These are phyloP conservation scores for Liparis tanakae DNA, from an alignment of 2,797 vertebrate genomes.

Conservation along the genomic window DNA sequence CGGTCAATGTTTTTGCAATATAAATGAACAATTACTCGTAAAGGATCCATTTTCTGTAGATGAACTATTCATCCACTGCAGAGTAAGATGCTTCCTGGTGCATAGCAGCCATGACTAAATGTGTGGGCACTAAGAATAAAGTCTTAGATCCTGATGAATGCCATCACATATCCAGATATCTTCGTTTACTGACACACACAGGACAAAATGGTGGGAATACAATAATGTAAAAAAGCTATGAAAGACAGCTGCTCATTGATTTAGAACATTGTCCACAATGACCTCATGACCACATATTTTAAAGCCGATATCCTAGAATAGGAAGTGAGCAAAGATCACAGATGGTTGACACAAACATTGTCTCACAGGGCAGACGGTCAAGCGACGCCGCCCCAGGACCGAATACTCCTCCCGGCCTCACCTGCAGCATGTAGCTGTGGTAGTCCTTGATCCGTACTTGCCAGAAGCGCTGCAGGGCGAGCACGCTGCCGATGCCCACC, in stretches of 20 bases:
- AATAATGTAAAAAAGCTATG: too few relatives aligned
- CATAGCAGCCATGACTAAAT: background rate
- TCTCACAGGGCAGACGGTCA: background rate
- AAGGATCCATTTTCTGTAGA: background rate
- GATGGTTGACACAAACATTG: background rate
- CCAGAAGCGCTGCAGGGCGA: constrained; percentile 97
- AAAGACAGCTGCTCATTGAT: background rate
- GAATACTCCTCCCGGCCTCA: constrained; percentile 67
- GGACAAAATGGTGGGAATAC: background rate
- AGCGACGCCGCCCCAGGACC: background rate
- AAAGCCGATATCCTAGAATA: background rate
- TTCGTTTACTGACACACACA: background rate
- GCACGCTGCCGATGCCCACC: constrained; percentile 93
- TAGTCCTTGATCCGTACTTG: constrained; percentile 98
- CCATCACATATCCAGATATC: background rate
- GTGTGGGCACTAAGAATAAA: background rate
- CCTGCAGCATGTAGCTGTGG: constrained; percentile 97
- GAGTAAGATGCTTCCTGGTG: background rate
- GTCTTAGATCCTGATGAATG: background rate
- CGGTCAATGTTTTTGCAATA: background rate
- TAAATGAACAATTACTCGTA: background rate
- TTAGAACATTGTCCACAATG: background rate
- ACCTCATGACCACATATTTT: background rate
- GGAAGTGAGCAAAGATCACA: background rate
- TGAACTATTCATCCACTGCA: background rate